Conservation (phyloP, 1,140 invertebrate species). For the Nomia melanderi region DNA sequence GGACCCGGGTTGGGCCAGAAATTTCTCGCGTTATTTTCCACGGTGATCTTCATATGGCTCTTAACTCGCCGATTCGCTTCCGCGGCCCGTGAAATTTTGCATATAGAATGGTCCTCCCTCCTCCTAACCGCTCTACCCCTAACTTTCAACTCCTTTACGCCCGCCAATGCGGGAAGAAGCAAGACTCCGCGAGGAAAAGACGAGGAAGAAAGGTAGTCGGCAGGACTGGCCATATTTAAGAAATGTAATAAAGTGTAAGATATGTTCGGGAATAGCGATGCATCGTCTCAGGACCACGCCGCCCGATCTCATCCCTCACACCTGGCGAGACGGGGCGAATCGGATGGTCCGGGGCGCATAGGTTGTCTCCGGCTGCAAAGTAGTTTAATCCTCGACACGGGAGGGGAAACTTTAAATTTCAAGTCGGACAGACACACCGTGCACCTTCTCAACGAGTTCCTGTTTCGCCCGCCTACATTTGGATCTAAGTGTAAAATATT, state of each 20-base stretch:
- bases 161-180: constrained; percentile 23
- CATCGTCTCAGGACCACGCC: constrained; percentile 39
- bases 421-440: constrained; percentile 35
- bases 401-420: constrained; percentile 66
- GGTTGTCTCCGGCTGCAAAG: constrained; percentile 57
- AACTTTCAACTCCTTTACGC: neutral
- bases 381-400: constrained; percentile 63
- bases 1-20: constrained; percentile 31
- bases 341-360: neutral
- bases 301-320: neutral
- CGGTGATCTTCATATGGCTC: constrained; percentile 58
- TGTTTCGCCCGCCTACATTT: neutral
- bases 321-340: neutral
- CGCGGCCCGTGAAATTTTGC: constrained; percentile 72
- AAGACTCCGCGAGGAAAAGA: neutral
- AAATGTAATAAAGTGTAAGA: constrained; percentile 75
- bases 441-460: neutral
- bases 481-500: constrained; percentile 63
- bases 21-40: constrained; percentile 65
- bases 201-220: constrained; percentile 8
- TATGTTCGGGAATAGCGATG: constrained; percentile 60
- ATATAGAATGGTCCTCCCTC: constrained; percentile 66
- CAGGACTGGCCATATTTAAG: constrained; percentile 68
- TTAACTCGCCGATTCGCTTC: constrained; percentile 65
- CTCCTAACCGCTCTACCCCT: constrained; percentile 12